Percentiles rank a stretch among this genome's conserved stretches.
phyloP scores from a whole-genome alignment of 2,888 invertebrate species.

The Crepidodera aurea region DNA sequence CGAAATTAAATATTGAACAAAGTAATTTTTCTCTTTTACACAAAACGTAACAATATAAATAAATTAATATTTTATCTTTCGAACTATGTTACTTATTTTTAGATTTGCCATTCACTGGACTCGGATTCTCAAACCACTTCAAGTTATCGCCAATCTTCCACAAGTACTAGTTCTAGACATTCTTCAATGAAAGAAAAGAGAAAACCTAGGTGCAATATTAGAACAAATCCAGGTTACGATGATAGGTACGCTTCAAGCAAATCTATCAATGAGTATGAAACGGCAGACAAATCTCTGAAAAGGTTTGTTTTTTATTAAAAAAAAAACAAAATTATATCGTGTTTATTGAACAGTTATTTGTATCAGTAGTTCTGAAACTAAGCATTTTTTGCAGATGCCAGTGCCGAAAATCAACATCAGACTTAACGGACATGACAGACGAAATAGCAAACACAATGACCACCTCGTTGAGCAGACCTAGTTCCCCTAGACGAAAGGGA shows the following conservation, averaged over 20 bases:
- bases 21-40: too few species aligned
- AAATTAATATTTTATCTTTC: too few species aligned
- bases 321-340: too few species aligned
- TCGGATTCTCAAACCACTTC: constrained; percentile 53
- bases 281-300: constrained; percentile 56
- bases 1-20: too few species aligned
- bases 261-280: constrained; percentile 61
- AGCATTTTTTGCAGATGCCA: constrained; percentile 58
- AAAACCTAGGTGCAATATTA: constrained; percentile 62
- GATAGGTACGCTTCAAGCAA: constrained; percentile 54
- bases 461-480: constrained; percentile 69
- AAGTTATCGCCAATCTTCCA: constrained; percentile 47
- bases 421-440: constrained; percentile 71
- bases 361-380: too few species aligned
- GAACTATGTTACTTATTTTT: too few species aligned
- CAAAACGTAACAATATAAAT: too few species aligned
- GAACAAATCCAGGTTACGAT: constrained; percentile 70
- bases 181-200: constrained; percentile 58
- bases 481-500: constrained; percentile 74
- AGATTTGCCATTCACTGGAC: constrained; percentile 55
- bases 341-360: too few species aligned
- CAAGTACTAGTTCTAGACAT: constrained; percentile 50
- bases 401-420: constrained; percentile 80
- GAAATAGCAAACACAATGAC: constrained; percentile 66
- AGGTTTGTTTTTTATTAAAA: too few species aligned